Evolutionary conservation across 2,888 invertebrate species (phyloP), one percentile per base, ranked within the genome.

Genomic region (Aporophyla lueneburgensis): DNA sequence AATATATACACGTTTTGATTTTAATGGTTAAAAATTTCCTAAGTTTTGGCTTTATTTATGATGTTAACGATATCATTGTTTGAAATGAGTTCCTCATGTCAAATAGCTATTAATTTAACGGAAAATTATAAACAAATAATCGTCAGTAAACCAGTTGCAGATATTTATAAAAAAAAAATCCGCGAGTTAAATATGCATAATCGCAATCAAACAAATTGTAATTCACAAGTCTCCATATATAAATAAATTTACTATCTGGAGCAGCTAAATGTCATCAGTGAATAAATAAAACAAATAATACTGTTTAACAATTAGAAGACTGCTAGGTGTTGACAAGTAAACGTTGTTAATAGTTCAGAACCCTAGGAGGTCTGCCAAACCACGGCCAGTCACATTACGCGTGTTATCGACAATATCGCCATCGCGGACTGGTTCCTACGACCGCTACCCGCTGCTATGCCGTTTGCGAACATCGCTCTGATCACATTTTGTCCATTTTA

Each of bases 331-430:
- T 49, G 67, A 68, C 27, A 59, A 71, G 54, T 24, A 54, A 46
- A 78, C 24, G 71, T 62, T 67, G 63, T 27, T 54, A 84, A 70
- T 69, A 61, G 70, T 62, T 76, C 33, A 62, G 71, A 54, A 54
- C 33, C 54, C 61, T 65, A 80, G 68, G 85, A 86, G 87, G 86
- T 87, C 86, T 89, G 90, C 89, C 91, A 90, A 91, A 90, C 87
- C 78, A 84, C 77, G 80, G 72, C 76, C 70, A 72, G 79, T 74
- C 71, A 77, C 79, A 85, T 83, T 78, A 82, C 75, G 73, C 61
- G 76, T 76, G 73, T 84, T 89, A 89, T 88, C 87, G 77, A 75
- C 81, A 83, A 77, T 85, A 83, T 83, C 76, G 74, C 61, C 74
- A 81, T 61, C 76, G 73, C n/a, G 66, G 83, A 88, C 88, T 84